Conservation (phyloP, 2,797 vertebrate species). For the Chaetodon trifasciatus region DNA sequence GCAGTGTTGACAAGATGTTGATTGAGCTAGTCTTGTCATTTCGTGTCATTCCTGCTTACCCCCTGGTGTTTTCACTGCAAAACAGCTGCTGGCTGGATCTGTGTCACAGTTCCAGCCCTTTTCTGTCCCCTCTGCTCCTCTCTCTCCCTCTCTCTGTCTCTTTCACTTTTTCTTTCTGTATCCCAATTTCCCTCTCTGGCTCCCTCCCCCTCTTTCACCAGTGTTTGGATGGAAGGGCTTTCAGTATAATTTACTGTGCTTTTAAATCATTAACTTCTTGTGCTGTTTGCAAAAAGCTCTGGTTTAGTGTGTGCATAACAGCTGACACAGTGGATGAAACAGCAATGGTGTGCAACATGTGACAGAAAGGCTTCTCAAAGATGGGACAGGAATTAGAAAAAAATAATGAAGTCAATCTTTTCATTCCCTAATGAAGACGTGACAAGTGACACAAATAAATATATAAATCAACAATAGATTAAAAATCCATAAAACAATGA, state of each 20-base stretch:
- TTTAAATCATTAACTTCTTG: conserved; percentile 86
- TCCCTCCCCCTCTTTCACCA: conserved; percentile 47
- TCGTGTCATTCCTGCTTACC: conserved; percentile 77
- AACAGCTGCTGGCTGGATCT: conserved; percentile 81
- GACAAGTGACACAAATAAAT: conserved; percentile 74
- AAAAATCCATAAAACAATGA: conserved; percentile 74
- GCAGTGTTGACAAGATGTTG: conserved; percentile 86
- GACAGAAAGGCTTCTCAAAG: conserved; percentile 50
- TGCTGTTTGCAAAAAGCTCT: conserved; percentile 76
- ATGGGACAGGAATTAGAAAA: conserved; percentile 42
- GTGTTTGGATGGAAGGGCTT: conserved; percentile 79
- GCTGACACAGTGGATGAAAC: conserved; percentile 73
- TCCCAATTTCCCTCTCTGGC: conserved; percentile 44
- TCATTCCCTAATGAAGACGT: conserved; percentile 49
- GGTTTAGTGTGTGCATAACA: conserved; percentile 70
- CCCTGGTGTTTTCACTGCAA: conserved; percentile 82
- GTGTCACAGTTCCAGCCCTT: conserved; percentile 76
- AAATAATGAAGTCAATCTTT: conserved; percentile 22
- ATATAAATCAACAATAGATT: conserved; percentile 72
- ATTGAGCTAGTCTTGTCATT: conserved; percentile 88
- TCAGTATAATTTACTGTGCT: conserved; percentile 84
- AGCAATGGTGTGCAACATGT: conserved; percentile 61
- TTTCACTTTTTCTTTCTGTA: conserved; percentile 46
- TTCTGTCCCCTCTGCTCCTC: conserved; percentile 47
- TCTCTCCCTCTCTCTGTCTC: conserved; percentile 25